Evolutionary conservation across 2,113 vertebrate genomes (phyloP).

Genomic region (Phylloscopus trochiloides): DNA sequence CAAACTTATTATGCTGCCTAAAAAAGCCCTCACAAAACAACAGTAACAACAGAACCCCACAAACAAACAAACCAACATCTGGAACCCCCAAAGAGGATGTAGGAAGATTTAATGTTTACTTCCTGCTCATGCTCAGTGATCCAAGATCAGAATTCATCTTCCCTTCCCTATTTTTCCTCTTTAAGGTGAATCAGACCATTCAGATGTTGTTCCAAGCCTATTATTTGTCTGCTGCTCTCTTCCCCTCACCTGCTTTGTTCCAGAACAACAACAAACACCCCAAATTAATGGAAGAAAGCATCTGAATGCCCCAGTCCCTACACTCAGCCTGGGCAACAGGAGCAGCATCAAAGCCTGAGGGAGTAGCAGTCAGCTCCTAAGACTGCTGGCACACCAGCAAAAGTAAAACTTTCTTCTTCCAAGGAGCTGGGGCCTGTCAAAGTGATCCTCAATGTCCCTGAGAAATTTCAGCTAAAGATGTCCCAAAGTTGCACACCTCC

Average conservation of each 20-base stretch:
- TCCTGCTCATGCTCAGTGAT: not conserved
- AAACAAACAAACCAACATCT: not conserved
- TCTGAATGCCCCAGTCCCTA: not conserved
- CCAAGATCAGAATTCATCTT: not conserved
- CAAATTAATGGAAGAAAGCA: not conserved
- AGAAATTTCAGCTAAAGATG: not conserved
- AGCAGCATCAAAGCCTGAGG: not conserved
- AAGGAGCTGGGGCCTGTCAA: not conserved
- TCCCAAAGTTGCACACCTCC: accelerated
- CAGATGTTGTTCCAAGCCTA: not conserved
- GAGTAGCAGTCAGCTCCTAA: not conserved
- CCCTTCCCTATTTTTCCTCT: not conserved
- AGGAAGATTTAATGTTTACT: not conserved
- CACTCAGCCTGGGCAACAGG: not conserved
- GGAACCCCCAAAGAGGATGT: not conserved
- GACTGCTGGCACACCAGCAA: not conserved
- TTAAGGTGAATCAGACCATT: not conserved
- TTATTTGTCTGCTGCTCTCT: not conserved
- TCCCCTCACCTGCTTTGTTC: not conserved
- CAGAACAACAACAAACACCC: not conserved
- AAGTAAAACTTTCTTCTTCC: not conserved
- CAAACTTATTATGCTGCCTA: not conserved
- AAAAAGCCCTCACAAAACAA: not conserved
- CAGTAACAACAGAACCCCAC: not conserved
- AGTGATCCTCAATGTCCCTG: not conserved